These are phyloP conservation scores for Sardinella longiceps DNA, from an alignment of 2,797 vertebrate species.

Conservation along the genomic window DNA sequence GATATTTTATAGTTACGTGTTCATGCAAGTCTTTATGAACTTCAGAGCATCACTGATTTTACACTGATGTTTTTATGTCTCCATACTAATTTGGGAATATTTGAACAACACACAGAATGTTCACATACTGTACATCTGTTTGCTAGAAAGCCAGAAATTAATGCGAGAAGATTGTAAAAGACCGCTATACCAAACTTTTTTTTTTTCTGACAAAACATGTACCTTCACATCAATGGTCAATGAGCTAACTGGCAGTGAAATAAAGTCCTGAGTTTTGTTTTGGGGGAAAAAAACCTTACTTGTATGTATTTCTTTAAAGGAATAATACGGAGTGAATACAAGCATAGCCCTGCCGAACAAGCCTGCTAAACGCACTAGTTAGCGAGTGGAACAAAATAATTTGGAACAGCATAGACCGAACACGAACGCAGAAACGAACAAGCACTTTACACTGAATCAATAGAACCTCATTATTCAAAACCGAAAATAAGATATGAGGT, in stretches of 20 bases:
- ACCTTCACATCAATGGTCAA: not conserved
- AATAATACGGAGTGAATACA: too few relatives aligned
- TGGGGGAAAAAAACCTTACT: not conserved
- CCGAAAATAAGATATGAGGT: too few relatives aligned
- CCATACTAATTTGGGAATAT: not conserved
- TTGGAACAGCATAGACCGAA: too few relatives aligned
- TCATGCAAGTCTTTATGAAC: not conserved
- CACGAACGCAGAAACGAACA: too few relatives aligned
- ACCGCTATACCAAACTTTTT: not conserved
- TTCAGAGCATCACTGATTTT: not conserved
- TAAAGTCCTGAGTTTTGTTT: not conserved
- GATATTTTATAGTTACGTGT: not conserved
- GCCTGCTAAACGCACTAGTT: too few relatives aligned
- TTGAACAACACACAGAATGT: slow-evolving; percentile 5
- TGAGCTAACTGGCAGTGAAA: slow-evolving; percentile 9
- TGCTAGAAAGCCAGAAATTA: not conserved
- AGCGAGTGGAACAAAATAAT: too few relatives aligned
- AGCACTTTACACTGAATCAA: too few relatives aligned
- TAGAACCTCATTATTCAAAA: too few relatives aligned
- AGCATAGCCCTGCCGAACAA: too few relatives aligned
- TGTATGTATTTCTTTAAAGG: too few relatives aligned
- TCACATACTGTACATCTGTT: not conserved
- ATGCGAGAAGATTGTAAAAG: not conserved
- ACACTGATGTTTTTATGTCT: not conserved
- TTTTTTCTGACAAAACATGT: not conserved